phyloP scores from a whole-genome alignment of 2,888 invertebrate species.

The Parnassius orleans region DNA sequence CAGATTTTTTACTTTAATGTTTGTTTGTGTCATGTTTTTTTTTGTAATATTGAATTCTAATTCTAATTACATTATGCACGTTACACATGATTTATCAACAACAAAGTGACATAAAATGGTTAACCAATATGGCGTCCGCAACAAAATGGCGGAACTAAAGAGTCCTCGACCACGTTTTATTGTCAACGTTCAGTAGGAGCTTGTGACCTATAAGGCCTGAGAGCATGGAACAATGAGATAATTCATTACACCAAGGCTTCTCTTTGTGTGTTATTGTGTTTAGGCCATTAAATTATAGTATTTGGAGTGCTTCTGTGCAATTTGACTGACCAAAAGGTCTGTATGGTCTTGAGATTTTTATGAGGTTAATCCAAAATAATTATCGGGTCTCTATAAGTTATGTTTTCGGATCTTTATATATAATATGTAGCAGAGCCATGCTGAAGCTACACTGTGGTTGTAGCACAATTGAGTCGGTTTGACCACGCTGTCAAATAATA shows the following conservation, averaged over 20 bases:
- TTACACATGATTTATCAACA: conserved; percentile 29
- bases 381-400: too few species aligned
- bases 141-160: conserved; percentile 51
- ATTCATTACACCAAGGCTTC: conserved; percentile 64
- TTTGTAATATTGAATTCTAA: background rate
- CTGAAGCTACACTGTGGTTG: too few species aligned
- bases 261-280: conserved; percentile 51
- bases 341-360: background rate
- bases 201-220: conserved; percentile 61
- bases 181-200: conserved; percentile 43
- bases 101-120: conserved; percentile 41
- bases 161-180: conserved; percentile 41
- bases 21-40: too few species aligned
- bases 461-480: too few species aligned
- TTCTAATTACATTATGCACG: conserved; percentile 3
- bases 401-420: too few species aligned
- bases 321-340: conserved; percentile 5
- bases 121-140: conserved; percentile 37
- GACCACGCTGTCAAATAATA: too few species aligned
- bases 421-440: too few species aligned
- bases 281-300: conserved; percentile 42
- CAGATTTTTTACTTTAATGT: too few species aligned
- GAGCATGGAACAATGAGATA: conserved; percentile 65
- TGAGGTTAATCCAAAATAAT: too few species aligned
- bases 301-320: conserved; percentile 26